These are phyloP conservation scores for Sabatieria punctata DNA, from an alignment of 2,888 invertebrate genomes.

Conservation along the genomic window DNA sequence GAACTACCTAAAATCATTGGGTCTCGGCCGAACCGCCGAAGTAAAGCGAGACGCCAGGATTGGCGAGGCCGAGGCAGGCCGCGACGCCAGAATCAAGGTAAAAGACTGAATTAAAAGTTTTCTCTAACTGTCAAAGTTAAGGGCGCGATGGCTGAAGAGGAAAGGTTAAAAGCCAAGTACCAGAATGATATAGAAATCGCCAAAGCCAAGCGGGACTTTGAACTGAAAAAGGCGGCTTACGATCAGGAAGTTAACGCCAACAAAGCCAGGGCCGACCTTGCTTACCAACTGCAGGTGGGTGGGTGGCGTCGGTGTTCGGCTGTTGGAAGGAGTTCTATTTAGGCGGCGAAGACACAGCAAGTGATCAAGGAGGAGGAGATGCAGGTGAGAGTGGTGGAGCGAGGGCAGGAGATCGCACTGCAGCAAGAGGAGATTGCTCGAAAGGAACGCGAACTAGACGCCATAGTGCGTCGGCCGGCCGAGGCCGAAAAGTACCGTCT, in stretches of 20 bases:
- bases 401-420: slow-evolving; percentile 76
- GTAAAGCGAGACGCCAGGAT: slow-evolving; percentile 88
- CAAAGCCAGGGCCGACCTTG: slow-evolving; percentile 41
- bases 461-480: slow-evolving; percentile 76
- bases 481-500: slow-evolving; percentile 79
- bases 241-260: slow-evolving; percentile 91
- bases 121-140: slow-evolving; percentile 11
- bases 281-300: slow-evolving; percentile 33
- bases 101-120: background rate
- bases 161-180: slow-evolving; percentile 80
- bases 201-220: slow-evolving; percentile 86
- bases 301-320: background rate
- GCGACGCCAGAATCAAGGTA: slow-evolving; percentile 47
- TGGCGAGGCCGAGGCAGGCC: slow-evolving; percentile 78
- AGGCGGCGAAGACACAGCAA: slow-evolving; percentile 87
- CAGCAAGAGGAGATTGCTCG: slow-evolving; percentile 89
- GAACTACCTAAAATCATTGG: slow-evolving; percentile 82
- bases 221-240: slow-evolving; percentile 87
- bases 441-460: slow-evolving; percentile 75
- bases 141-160: slow-evolving; percentile 89
- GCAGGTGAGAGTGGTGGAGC: slow-evolving; percentile 66
- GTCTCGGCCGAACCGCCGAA: slow-evolving; percentile 82
- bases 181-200: slow-evolving; percentile 92
- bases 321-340: slow-evolving; percentile 37
- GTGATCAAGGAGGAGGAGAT: slow-evolving; percentile 89